Base-by-base conservation (phyloP, 2,888 invertebrate species). In the Sericinus montela region DNA sequence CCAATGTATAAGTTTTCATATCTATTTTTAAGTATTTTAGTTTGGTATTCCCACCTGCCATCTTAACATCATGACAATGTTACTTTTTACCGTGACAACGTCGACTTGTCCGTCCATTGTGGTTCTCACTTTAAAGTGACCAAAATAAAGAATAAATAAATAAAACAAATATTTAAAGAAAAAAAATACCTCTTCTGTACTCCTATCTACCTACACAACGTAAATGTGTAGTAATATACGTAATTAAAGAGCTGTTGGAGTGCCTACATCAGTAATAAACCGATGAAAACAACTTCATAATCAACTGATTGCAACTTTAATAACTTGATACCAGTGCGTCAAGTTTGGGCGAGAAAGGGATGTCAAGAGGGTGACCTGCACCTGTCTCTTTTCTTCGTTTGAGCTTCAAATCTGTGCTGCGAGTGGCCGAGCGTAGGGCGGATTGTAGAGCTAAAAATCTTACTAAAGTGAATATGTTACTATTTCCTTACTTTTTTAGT, bases 241-340 rank as follows among this genome's bases (percentile, higher is more conserved):
- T 81, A 75, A 83, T 83, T 79, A 83, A 78, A 76, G 69, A 59
- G 51, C 57, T 56, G 55, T 48, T 67, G 57, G 72, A 79, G 78
- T 76, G 76, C 63, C 65, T 66, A 65, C 68, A 67, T 60, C 64
- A 69, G 65, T 70, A 82, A 80, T 79, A 79, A 76, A 80, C 67
- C 67, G 67, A 67, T 78, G 70, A 74, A 77, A 80, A 69, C 65
- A 80, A 72, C 72, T 54, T 59, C 66, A 72, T 75, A 79, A 84
- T 85, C 80, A 82, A 80, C 77, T 83, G 83, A 86, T 85, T 86
- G 82, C 81, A 72, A 69, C 68, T 73, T 74, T 80, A 77, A 79
- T 83, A 81, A 80, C 80, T 74, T 75, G 68, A 69, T 69, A 63
- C 62, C 60, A 54, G 53, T 55, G 48, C 57, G 53, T 53, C 55